Conservation (phyloP, 1,140 invertebrate species). For the Carposina sasakii region DNA sequence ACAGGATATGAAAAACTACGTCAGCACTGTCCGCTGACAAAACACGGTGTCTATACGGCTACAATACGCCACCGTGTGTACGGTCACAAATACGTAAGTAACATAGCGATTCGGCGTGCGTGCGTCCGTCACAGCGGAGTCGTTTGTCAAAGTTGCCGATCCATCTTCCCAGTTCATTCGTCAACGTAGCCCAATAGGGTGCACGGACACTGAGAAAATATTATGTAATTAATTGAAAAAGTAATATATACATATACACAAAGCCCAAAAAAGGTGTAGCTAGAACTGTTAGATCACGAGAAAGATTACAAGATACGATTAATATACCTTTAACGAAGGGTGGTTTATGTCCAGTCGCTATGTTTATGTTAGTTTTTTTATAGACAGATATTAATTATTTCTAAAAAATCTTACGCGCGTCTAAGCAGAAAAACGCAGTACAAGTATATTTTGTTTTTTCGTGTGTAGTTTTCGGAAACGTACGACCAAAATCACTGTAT, state of each 20-base stretch:
- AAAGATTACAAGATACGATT: no score
- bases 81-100: no score
- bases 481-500: no score
- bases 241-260: background rate
- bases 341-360: background rate
- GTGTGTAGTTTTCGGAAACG: no score
- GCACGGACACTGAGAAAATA: background rate
- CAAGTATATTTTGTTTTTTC: no score
- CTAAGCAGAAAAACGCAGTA: no score
- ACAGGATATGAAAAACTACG: no score
- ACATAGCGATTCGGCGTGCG: conserved; percentile 8
- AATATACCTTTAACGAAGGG: background rate
- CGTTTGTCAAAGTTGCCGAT: conserved; percentile 15
- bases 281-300: no score
- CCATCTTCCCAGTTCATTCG: conserved; percentile 12
- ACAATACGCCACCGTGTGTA: no score
- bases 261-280: background rate
- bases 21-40: no score
- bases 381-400: background rate
- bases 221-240: background rate
- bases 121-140: conserved; percentile 7
- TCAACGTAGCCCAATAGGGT: conserved; percentile 4
- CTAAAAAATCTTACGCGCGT: no score
- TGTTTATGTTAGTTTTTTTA: background rate
- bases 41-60: no score